Conservation (phyloP, 2,888 invertebrate genomes). For the Epistrophe eligans region DNA sequence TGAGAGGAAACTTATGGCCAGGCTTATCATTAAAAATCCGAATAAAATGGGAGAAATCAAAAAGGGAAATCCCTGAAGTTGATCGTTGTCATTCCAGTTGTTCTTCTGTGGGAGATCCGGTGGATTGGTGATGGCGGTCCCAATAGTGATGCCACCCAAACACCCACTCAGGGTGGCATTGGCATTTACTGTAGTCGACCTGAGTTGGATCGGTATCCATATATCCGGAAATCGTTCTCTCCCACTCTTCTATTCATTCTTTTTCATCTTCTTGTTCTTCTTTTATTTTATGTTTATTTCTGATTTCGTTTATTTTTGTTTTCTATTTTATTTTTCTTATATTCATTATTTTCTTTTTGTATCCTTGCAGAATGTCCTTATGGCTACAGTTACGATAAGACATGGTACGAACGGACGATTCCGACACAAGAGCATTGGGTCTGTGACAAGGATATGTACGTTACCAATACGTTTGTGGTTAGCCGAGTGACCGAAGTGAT, state of each 20-base stretch:
- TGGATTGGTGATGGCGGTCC: neutral
- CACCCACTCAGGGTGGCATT: neutral
- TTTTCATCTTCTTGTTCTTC: conserved; percentile 46
- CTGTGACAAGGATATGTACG: conserved; percentile 85
- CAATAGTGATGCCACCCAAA: neutral
- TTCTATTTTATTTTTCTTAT: conserved; percentile 33
- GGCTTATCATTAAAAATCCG: conserved; percentile 75
- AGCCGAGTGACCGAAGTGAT: conserved; percentile 85
- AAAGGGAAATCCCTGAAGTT: conserved; percentile 72
- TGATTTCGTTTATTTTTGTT: conserved; percentile 51
- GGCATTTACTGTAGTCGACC: conserved; percentile 8
- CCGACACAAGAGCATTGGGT: conserved; percentile 86
- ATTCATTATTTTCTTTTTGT: conserved; percentile 66
- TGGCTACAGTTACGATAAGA: conserved; percentile 86
- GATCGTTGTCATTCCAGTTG: conserved; percentile 55
- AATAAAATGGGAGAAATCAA: conserved; percentile 67
- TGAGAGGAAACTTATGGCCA: conserved; percentile 63
- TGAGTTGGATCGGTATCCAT: neutral
- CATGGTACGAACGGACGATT: conserved; percentile 85
- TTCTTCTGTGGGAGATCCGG: neutral
- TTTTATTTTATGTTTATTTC: conserved; percentile 69
- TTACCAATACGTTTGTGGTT: conserved; percentile 85
- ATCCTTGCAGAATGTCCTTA: conserved; percentile 84
- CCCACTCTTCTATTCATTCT: neutral
- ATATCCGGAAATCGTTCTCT: neutral